phyloP scores from a whole-genome alignment of 2,113 vertebrate genomes.

The Ariopsis seemanni region DNA sequence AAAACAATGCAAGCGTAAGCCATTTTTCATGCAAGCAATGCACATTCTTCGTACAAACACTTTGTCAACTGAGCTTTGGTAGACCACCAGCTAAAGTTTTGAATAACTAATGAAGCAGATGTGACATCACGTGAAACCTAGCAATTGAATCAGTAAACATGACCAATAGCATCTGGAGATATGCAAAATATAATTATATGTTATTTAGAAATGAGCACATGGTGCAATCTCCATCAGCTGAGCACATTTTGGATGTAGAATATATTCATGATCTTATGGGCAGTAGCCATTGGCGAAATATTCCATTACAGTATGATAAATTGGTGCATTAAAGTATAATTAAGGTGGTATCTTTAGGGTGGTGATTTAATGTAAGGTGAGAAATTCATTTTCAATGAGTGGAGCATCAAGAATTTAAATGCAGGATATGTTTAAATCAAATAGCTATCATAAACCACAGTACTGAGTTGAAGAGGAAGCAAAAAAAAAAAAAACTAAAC shows the following conservation, averaged over 20 bases:
- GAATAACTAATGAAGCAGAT: no score
- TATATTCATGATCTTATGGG: slow-evolving; percentile 42
- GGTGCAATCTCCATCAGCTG: neutral
- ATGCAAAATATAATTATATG: slow-evolving; percentile 29
- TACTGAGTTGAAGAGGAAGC: neutral
- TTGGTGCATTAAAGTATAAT: slow-evolving; percentile 49
- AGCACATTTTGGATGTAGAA: slow-evolving; percentile 38
- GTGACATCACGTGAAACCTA: no score
- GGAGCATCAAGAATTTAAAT: slow-evolving; percentile 46
- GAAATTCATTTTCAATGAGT: slow-evolving; percentile 36
- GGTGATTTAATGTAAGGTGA: slow-evolving; percentile 48
- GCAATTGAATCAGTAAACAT: neutral
- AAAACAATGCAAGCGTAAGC: no score
- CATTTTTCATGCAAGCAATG: no score
- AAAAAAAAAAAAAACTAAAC: neutral
- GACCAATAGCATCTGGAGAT: neutral
- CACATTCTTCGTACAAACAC: no score
- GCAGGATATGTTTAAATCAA: slow-evolving; percentile 41
- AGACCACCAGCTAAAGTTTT: no score
- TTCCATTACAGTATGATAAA: slow-evolving; percentile 52
- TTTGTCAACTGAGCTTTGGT: no score
- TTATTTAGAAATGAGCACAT: slow-evolving; percentile 34
- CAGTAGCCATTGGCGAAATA: slow-evolving; percentile 42
- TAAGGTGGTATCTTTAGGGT: slow-evolving; percentile 22
- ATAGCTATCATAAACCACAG: slow-evolving; percentile 37